Base-by-base conservation (phyloP, 2,113 vertebrate species). In the Rhodinocichla rosea region DNA sequence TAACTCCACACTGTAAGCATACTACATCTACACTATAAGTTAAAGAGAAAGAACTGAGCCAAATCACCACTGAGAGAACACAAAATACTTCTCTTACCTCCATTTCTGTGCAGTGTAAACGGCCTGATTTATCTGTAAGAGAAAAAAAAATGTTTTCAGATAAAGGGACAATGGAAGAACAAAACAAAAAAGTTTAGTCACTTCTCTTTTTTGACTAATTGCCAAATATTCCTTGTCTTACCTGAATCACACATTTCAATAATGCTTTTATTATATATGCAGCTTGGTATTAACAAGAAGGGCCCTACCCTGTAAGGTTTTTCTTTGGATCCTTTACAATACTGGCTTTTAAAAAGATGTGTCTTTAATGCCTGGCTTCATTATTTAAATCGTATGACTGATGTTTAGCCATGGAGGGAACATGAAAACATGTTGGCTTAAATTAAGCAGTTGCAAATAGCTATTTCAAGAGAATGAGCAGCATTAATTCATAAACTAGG, bases 21-120 rank as follows among this genome's bases (percentile, higher is more conserved):
- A 32, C 11, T 30, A 23, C 9, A 56, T 65, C 75, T 70, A 57
- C 23, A 13, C 4, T n/a, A 0, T 11, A 73, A 71, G 22, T 30
- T 49, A 74, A 88, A 26, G 24, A 57, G 59, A 83, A 55, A 56
- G 33, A 55, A 13, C 15, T 44, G 11, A 88, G 55, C 14, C 87
- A 63, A 84, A 71, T n/a, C 45, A 89, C 30, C 26, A 57, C 8
- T 27, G 18, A 73, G 15, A 79, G 15, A 70, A 71, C 6, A 84
- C 28, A 91, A 64, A 92, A 42, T 35, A 83, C 53, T 95, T 93
- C 23, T 97, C 99, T 99, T 98, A 99, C 99, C 99, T 99, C 98
- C 95, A 98, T 97, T 97, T 98, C 98, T 96, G 98, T 98, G 97
- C 98, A 98, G 47, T 93, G 96, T 52, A 97, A 97, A 90, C 8